Base-by-base conservation (phyloP, 2,888 invertebrate genomes). In the Caradrina kadenii region DNA sequence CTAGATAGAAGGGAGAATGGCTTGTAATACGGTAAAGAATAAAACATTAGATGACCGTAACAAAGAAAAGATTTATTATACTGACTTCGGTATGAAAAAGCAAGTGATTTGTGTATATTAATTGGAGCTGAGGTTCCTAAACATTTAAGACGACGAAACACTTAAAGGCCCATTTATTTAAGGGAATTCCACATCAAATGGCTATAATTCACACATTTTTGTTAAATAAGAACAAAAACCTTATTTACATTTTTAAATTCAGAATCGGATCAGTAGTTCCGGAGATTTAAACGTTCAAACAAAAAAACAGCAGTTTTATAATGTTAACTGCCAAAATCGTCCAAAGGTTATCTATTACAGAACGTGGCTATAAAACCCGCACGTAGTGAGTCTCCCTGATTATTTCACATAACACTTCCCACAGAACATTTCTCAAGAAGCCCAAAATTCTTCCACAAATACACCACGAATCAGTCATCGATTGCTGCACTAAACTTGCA, bases 401-500 rank as follows among this genome's bases (percentile, higher is more conserved):
- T 1, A 39, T 53, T 22, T n/a, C 53, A 59, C 22, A 59, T 22
- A 26, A 52, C 55, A 54, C 19, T 45, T 55, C 19, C 15, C 63
- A 26, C 42, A 39, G n/a, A 49, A 22, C 13, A 39, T 68, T 60
- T 21, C 60, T 13, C 48, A 64, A 49, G 60, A 61, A 53, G 11
- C 1, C 19, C 49, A 10, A 66, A 76, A 73, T 66, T 55, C 22
- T 48, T 60, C 54, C 55, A 52, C 3, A 45, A 74, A 74, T 74
- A 59, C 19, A 54, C 2, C 11, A 4, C 22, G 55, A 48, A 62
- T 67, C 63, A 58, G 66, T 61, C 52, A 54, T 66, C 65, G 64
- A 75, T 65, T 17, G 63, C 21, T 45, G 61, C 63, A 61, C 39
- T 76, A 66, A 65, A 75, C 45, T 60, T 50, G 64, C 65, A 63